Evolutionary conservation across 2,888 invertebrate genomes (phyloP).

Genomic region (Gryllus longicercus): DNA sequence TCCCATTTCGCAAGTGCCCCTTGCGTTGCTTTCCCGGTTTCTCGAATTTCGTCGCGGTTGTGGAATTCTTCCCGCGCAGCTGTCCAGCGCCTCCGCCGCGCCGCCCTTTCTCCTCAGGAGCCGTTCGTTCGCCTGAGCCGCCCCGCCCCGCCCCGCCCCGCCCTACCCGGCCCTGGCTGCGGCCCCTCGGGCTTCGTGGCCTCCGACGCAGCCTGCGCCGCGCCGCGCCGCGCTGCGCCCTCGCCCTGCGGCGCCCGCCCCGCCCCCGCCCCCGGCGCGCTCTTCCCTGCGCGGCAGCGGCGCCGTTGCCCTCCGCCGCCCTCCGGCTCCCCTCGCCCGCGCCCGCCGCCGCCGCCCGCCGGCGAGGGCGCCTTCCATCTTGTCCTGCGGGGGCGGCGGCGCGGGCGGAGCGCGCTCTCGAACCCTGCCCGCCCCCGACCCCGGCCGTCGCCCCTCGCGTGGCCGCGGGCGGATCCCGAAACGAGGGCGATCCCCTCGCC

Average conservation of each 20-base stretch:
- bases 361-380: not conserved
- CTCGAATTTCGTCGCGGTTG: not conserved
- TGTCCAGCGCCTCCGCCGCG: not conserved
- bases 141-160: not conserved
- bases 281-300: not conserved
- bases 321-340: constrained; percentile 4
- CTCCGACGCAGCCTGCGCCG: constrained; percentile 30
- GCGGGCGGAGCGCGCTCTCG: not conserved
- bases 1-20: too few relatives aligned
- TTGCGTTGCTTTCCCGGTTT: too few relatives aligned
- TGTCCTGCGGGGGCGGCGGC: not conserved
- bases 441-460: not conserved
- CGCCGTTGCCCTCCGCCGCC: constrained; percentile 37
- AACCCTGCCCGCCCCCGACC: too few relatives aligned
- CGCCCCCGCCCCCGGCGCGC: constrained; percentile 26
- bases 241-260: too few relatives aligned
- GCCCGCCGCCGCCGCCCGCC: too few relatives aligned
- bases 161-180: not conserved
- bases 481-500: not conserved
- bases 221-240: constrained; percentile 27
- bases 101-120: constrained; percentile 39
- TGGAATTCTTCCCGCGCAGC: not conserved
- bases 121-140: constrained; percentile 38
- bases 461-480: not conserved
- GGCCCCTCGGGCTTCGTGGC: not conserved